Conservation (phyloP, 2,113 vertebrate genomes). For the Microtus pennsylvanicus region DNA sequence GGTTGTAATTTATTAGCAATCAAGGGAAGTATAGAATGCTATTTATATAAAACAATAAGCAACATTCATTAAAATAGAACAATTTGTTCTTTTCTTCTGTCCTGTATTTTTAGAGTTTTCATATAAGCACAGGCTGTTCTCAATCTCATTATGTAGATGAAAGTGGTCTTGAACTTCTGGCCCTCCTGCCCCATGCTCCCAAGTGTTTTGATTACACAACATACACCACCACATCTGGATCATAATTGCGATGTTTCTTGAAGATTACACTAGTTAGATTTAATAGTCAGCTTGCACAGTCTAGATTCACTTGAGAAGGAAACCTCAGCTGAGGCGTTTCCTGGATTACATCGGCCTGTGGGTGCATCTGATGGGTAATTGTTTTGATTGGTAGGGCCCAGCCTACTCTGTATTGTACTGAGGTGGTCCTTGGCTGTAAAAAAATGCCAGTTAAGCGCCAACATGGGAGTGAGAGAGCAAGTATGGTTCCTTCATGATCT, state of each 20-base stretch:
- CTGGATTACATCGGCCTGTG: neutral
- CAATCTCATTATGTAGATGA: neutral
- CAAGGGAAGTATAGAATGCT: conserved; percentile 1
- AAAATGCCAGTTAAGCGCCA: neutral
- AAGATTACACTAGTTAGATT: neutral
- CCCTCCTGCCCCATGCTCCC: neutral
- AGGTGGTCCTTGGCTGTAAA: neutral
- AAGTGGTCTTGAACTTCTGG: neutral
- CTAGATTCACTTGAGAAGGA: neutral
- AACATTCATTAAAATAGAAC: neutral
- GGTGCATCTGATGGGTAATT: neutral
- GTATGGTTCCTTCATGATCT: neutral
- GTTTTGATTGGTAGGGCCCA: neutral
- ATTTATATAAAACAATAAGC: neutral
- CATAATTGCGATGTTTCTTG: neutral
- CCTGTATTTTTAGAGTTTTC: neutral
- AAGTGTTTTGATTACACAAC: neutral
- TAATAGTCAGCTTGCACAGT: neutral
- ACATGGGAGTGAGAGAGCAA: neutral
- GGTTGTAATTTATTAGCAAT: neutral
- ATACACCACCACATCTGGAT: neutral
- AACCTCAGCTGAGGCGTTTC: neutral
- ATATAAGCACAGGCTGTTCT: neutral
- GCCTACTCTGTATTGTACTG: neutral
- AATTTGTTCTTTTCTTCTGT: neutral